Evolutionary conservation across 2,113 vertebrate species (phyloP).

Genomic region (Vulpes vulpes): DNA sequence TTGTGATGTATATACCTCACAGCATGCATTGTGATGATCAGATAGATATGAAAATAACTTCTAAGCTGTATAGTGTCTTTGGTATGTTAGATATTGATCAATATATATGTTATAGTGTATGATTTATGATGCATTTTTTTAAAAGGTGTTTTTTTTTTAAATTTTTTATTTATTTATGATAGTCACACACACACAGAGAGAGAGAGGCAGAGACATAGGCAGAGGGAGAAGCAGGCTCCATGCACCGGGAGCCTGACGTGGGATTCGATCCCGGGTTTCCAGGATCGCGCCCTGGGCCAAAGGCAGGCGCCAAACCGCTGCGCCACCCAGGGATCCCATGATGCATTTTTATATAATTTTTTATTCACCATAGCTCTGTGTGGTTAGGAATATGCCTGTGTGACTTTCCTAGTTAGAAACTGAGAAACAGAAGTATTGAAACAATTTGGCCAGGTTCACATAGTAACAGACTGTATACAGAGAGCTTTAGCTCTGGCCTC

Average conservation of each 20-base stretch:
- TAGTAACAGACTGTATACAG: background rate
- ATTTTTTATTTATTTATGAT: too few relatives aligned
- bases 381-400: background rate
- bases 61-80: background rate
- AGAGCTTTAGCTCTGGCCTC: background rate
- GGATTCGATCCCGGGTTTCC: too few relatives aligned
- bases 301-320: too few relatives aligned
- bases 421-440: background rate
- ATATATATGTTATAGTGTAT: background rate
- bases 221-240: too few relatives aligned
- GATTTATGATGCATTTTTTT: background rate
- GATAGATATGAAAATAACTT: background rate
- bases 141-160: too few relatives aligned
- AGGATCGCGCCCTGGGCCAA: too few relatives aligned
- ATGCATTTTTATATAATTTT: background rate
- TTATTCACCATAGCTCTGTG: background rate
- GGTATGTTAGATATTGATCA: background rate
- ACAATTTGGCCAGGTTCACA: background rate
- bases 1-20: too few relatives aligned
- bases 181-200: too few relatives aligned
- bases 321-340: background rate
- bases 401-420: background rate
- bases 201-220: too few relatives aligned
- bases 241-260: too few relatives aligned
- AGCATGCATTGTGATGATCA: background rate